These are phyloP conservation scores for Protodeltote pygarga DNA, from an alignment of 2,888 invertebrate species.

Conservation along the genomic window DNA sequence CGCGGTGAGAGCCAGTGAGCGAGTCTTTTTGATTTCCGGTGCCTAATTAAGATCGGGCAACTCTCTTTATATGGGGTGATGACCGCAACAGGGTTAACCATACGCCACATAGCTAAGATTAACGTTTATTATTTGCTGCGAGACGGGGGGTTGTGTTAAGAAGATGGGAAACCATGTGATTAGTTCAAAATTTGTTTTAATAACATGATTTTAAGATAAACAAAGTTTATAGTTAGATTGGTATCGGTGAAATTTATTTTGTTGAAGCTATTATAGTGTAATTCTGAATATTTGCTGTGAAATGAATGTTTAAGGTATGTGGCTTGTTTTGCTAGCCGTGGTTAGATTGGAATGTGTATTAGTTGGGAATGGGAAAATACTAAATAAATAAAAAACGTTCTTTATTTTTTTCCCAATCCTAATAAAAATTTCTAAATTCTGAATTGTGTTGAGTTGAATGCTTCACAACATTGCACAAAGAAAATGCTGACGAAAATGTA, in stretches of 20 bases:
- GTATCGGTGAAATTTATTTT: conserved; percentile 38
- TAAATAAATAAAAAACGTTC: too few relatives aligned
- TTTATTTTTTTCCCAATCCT: too few relatives aligned
- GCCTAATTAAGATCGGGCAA: conserved; percentile 62
- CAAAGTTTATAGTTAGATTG: conserved; percentile 17
- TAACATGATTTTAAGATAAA: conserved; percentile 32
- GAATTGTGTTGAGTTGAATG: too few relatives aligned
- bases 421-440: too few relatives aligned
- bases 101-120: conserved; percentile 44
- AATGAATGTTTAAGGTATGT: not conserved
- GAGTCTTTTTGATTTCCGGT: too few relatives aligned
- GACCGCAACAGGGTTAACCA: conserved; percentile 43
- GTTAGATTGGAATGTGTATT: not conserved
- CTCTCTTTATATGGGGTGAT: conserved; percentile 65
- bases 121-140: conserved; percentile 41
- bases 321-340: not conserved
- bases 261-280: conserved; percentile 4
- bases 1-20: too few relatives aligned
- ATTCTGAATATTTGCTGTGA: conserved; percentile 9
- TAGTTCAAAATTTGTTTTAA: conserved; percentile 41
- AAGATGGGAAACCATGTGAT: conserved; percentile 45
- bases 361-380: not conserved
- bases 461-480: too few relatives aligned
- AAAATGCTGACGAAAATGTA: too few relatives aligned
- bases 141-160: conserved; percentile 40